Conservation (phyloP, 2,888 invertebrate genomes). For the Conus canariensis region DNA sequence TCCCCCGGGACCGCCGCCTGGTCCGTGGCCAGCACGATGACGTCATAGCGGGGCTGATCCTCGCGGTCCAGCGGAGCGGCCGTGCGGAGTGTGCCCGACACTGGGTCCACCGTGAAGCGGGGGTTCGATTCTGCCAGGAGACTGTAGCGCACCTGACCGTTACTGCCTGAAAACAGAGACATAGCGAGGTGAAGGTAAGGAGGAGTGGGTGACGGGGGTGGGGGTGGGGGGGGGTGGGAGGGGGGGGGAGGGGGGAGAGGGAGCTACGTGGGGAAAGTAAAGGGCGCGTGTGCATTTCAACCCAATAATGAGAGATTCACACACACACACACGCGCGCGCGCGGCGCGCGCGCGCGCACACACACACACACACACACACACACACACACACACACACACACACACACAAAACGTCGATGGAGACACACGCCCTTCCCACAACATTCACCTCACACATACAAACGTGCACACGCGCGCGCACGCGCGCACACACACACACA, state of each 20-base stretch:
- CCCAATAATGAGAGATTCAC: too few species aligned
- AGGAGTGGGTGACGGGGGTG: background rate
- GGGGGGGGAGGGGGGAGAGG: background rate
- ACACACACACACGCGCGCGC: background rate
- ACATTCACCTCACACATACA: too few species aligned
- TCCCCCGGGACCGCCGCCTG: constrained; percentile 82
- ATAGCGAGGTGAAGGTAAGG: background rate
- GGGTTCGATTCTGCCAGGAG: constrained; percentile 87
- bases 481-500: too few species aligned
- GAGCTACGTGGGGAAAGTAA: background rate
- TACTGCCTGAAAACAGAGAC: constrained; percentile 84
- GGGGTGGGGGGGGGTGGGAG: background rate
- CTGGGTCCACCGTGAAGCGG: constrained; percentile 87
- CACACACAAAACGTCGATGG: too few species aligned
- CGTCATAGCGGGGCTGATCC: constrained; percentile 87
- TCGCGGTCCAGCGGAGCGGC: constrained; percentile 90
- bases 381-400: background rate
- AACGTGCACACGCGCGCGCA: too few species aligned
- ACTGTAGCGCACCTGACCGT: constrained; percentile 90
- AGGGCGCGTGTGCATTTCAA: background rate
- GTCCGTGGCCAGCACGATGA: constrained; percentile 92
- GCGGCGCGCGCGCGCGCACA: background rate
- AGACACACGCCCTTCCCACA: too few species aligned
- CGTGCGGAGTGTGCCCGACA: constrained; percentile 92
- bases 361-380: background rate